These are phyloP conservation scores for Nasonia longicornis DNA, from an alignment of 1,140 invertebrate genomes.

Conservation along the genomic window DNA sequence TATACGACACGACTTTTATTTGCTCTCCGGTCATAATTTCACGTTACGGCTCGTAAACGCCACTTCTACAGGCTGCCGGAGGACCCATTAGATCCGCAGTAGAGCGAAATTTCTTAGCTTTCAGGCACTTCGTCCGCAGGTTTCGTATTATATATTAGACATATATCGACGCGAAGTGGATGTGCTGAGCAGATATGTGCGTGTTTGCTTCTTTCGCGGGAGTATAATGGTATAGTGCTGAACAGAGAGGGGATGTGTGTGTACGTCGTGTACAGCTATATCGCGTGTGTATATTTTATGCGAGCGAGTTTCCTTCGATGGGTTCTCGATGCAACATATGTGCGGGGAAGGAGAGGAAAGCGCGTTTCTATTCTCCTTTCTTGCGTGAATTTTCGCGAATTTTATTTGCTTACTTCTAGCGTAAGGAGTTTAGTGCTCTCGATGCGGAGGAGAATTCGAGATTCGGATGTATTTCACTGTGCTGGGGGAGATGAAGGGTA, in stretches of 20 bases:
- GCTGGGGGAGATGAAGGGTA: neutral
- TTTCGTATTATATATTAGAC: neutral
- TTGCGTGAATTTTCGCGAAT: conserved; percentile 20
- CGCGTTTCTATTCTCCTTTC: neutral
- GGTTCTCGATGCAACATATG: neutral
- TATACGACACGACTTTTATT: conserved; percentile 22
- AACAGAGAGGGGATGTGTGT: neutral
- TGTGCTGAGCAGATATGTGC: neutral
- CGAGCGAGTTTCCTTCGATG: conserved; percentile 5
- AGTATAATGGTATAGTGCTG: neutral
- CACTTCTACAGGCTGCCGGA: conserved; percentile 1
- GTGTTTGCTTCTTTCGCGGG: neutral
- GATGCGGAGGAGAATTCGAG: neutral
- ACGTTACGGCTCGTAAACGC: conserved; percentile 33
- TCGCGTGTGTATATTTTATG: neutral
- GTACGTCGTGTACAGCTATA: neutral
- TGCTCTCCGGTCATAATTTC: conserved; percentile 28
- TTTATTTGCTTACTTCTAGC: conserved; percentile 2
- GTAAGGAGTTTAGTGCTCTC: neutral
- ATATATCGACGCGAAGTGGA: neutral
- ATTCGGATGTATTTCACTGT: neutral
- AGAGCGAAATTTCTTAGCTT: neutral
- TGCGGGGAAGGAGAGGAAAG: neutral
- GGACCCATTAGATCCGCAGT: conserved; percentile 25
- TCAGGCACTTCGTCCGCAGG: neutral